Evolutionary conservation across 2,113 vertebrate genomes (phyloP), one percentile per base, ranked within the genome.

Genomic region (Microtus richardsoni): DNA sequence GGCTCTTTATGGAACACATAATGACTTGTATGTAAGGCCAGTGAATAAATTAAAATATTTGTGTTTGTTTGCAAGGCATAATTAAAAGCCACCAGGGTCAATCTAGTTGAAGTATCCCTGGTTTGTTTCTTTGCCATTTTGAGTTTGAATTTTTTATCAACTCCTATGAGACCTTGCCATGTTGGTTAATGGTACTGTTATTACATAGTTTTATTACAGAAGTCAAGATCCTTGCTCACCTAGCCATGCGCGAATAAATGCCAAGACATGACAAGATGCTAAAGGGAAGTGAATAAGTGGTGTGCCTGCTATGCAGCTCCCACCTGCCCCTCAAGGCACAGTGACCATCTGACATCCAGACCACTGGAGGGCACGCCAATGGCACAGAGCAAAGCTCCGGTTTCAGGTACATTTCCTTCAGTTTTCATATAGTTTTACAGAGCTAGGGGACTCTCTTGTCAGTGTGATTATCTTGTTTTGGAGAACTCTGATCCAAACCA

Each of bases 231-330:
- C 7, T 80, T 88, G 9, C 7, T 83, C n/a, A 47, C 19, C 7
- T 19, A 58, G 17, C 52, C 60, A 91, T 88, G 7, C 5, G 78
- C n/a, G 41, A 41, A 58, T 19, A 94, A 88, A 88, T 26, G 71
- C 24, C 52, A 89, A 89, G 82, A 78, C 9, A n/a, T 54, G n/a
- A 28, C 19, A 33, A 90, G 49, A 39, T 52, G 7, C 47, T 41
- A 21, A 52, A 77, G 70, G 39, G 49, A 91, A 84, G 58, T 28
- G 17, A 64, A 28, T 52, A 28, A 66, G 66, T 21, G 44, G 44
- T 9, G 3, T 16, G 16, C 26, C 1, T 2, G 0, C 7, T 60
- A 0, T 19, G 26, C 0, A 26, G 6, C 33, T 22, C 2, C 7
- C 2, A 11, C 33, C 39, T 26, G 21, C 44, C 62, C 44, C 1